phyloP scores from a whole-genome alignment of 2,888 invertebrate genomes.

The Drosophila lutescens region DNA sequence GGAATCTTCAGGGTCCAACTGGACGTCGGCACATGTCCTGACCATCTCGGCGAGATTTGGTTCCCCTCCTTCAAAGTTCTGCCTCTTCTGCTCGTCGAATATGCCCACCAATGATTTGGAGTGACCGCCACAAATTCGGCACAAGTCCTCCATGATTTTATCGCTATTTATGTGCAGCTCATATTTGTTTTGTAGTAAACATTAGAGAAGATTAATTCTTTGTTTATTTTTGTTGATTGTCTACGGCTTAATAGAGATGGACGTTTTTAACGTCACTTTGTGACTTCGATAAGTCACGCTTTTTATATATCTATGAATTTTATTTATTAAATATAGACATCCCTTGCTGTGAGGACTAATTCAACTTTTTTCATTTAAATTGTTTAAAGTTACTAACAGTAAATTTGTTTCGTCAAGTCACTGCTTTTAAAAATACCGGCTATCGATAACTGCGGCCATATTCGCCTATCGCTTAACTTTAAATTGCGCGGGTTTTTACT shows the following conservation, averaged over 20 bases:
- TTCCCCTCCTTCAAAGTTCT: not conserved
- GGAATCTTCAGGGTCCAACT: constrained; percentile 10
- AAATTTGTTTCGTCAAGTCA: not conserved
- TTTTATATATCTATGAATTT: not conserved
- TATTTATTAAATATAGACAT: not conserved
- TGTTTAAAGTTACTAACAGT: not conserved
- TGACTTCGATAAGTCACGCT: not conserved
- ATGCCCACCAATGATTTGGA: constrained; percentile 19
- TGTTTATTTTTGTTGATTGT: constrained; percentile 2
- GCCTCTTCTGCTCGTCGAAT: constrained; percentile 4
- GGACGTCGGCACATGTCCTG: constrained; percentile 15
- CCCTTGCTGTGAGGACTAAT: no score
- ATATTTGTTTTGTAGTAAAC: not conserved
- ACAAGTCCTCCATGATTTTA: constrained; percentile 12
- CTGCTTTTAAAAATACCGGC: not conserved
- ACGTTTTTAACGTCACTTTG: not conserved
- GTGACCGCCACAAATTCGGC: constrained; percentile 21
- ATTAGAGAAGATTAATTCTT: not conserved
- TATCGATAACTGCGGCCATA: not conserved
- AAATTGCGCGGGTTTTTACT: not conserved
- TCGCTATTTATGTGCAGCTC: not conserved
- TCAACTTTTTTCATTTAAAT: not conserved
- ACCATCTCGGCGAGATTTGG: constrained; percentile 26
- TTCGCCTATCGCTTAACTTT: not conserved
- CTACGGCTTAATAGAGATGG: constrained; percentile 9